Base-by-base conservation (phyloP, 2,888 invertebrate genomes). In the Microplitis deprimator region DNA sequence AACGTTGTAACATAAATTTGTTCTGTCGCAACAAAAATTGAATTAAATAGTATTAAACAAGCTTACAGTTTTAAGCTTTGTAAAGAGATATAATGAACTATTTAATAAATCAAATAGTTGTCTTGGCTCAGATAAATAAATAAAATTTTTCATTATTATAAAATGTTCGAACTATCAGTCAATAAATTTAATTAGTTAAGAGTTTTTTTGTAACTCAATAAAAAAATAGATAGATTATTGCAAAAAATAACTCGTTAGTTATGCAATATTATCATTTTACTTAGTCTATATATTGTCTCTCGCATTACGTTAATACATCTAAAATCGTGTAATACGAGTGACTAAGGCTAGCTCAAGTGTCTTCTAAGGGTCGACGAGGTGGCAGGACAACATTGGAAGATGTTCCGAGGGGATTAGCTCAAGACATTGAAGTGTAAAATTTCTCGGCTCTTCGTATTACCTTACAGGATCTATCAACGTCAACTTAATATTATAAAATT, bases 301-400 rank as follows among this genome's bases (percentile, higher is more conserved):
- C 13, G 68, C 60, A 77, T 29, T 29, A 73, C 64, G 29, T 50
- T 50, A 70, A 62, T 76, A 70, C 73, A 3, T 13, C 50, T 50
- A 50, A 50, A 71, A 77, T 74, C 68, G 70, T 67, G 73, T 50
- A 68, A 76, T 67, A 59, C 16, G 60, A 69, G 50, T 72, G 16
- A 38, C 29, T 17, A 5, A 40, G 38, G 4, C 6, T 6, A n/a
- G 71, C 62, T 61, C 59, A 16, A 38, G 6, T 71, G 71, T n/a
- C 71, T 38, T 61, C 38, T 7, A n/a, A 38, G 61, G 62, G 71
- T 50, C 50, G 50, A 5, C 50, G 50, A 50, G 50, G 50, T 50
- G 10, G 13, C 50, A 13, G 75, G 40, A 10, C 41, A 64, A 79
- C 73, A 80, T 80, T 65, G 73, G 71, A 77, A 76, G 68, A 67